These are phyloP conservation scores for Teleogryllus oceanicus DNA, from an alignment of 2,888 invertebrate genomes.

Conservation along the genomic window DNA sequence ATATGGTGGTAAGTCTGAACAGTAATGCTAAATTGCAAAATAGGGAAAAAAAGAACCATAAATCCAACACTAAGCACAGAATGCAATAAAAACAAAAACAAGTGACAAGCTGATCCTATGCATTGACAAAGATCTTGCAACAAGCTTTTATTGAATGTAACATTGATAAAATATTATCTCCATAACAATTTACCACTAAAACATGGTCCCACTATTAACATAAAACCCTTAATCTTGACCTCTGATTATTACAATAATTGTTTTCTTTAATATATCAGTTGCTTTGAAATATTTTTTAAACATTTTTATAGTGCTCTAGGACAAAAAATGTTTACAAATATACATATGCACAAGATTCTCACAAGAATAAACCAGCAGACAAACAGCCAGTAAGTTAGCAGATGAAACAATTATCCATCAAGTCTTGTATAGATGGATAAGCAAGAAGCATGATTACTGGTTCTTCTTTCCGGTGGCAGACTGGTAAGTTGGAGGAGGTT, in stretches of 20 bases:
- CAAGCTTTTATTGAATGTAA: neutral
- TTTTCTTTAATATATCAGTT: neutral
- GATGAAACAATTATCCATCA: no score
- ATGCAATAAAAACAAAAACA: no score
- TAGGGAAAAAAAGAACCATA: no score
- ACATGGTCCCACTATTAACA: conserved; percentile 2
- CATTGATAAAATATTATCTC: neutral
- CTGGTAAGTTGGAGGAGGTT: conserved; percentile 79
- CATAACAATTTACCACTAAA: neutral
- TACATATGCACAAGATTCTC: conserved; percentile 18
- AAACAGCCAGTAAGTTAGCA: neutral
- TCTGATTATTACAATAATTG: neutral
- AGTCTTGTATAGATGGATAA: no score
- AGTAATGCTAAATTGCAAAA: no score
- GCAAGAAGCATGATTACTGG: conserved; percentile 53
- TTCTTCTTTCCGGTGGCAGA: conserved; percentile 72
- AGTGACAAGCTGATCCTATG: no score
- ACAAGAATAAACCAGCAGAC: neutral
- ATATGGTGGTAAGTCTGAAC: no score
- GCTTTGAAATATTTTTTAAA: neutral
- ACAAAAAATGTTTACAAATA: neutral
- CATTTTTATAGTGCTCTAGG: neutral
- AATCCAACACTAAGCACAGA: no score
- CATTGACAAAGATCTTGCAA: no score
- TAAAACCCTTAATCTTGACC: neutral